Percentiles rank a stretch among this genome's conserved stretches.
phyloP scores from a whole-genome alignment of 2,888 invertebrate species.

The Xylocampa areola region DNA sequence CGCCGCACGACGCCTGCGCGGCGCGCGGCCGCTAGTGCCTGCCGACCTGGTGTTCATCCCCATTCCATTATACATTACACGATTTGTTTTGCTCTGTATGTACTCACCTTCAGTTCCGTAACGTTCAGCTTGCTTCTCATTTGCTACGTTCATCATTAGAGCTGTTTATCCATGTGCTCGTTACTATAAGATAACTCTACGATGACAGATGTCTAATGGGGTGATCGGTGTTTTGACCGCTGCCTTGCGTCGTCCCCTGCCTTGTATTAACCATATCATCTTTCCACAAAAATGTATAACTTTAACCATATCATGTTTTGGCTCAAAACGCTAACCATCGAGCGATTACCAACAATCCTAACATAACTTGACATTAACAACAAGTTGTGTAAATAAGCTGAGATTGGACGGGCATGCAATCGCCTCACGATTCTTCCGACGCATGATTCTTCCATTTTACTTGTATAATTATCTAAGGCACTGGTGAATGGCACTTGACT shows the following conservation, averaged over 20 bases:
- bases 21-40: slow-evolving; percentile 12
- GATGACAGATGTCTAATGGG: slow-evolving; percentile 45
- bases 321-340: slow-evolving; percentile 66
- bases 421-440: slow-evolving; percentile 59
- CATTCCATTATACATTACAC: slow-evolving; percentile 66
- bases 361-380: slow-evolving; percentile 53
- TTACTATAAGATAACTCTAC: slow-evolving; percentile 57
- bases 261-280: slow-evolving; percentile 35
- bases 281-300: too few relatives aligned
- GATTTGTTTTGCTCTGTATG: slow-evolving; percentile 63
- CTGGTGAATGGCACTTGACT: slow-evolving; percentile 69
- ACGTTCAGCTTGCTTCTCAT: slow-evolving; percentile 71
- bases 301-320: slow-evolving; percentile 35
- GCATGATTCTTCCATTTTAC: slow-evolving; percentile 73
- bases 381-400: slow-evolving; percentile 85
- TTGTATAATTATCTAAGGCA: slow-evolving; percentile 55
- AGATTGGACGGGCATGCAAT: slow-evolving; percentile 86
- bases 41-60: slow-evolving; percentile 54
- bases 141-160: slow-evolving; percentile 69
- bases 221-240: slow-evolving; percentile 70
- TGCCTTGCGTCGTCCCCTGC: slow-evolving; percentile 30
- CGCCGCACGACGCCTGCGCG: slow-evolving; percentile 43
- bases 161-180: slow-evolving; percentile 72
- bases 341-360: slow-evolving; percentile 53
- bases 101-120: slow-evolving; percentile 40